phyloP scores from a whole-genome alignment of 2,797 vertebrate species.

The Holocentrus rufus region DNA sequence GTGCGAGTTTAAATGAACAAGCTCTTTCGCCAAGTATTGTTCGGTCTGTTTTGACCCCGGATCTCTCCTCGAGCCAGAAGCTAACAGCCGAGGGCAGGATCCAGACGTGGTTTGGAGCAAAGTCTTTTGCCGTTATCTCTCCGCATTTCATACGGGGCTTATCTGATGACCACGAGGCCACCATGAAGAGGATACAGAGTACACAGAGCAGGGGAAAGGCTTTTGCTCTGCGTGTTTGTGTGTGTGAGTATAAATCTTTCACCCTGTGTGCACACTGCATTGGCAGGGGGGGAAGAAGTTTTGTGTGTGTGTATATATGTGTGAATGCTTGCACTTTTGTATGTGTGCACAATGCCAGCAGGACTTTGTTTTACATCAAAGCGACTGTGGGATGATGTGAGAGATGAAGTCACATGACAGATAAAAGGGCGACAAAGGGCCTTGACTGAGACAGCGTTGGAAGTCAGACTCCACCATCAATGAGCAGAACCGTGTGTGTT shows the following conservation, averaged over 20 bases:
- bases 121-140: constrained; percentile 58
- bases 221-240: neutral
- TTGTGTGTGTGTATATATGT: neutral
- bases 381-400: neutral
- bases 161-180: constrained; percentile 64
- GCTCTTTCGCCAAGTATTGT: constrained; percentile 41
- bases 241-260: constrained; percentile 9
- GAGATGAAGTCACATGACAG: neutral
- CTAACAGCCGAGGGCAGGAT: constrained; percentile 58
- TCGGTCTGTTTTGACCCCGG: constrained; percentile 13
- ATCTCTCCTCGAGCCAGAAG: constrained; percentile 30
- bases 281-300: neutral
- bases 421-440: neutral
- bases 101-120: constrained; percentile 55
- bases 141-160: constrained; percentile 56
- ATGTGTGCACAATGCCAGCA: neutral
- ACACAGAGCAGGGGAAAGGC: constrained; percentile 26
- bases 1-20: neutral
- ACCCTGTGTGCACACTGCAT: neutral
- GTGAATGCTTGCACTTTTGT: neutral
- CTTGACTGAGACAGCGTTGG: neutral
- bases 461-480: neutral
- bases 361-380: constrained; percentile 26
- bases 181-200: constrained; percentile 51
- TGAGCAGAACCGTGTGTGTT: neutral